Evolutionary conservation across 2,113 vertebrate species (phyloP).

Genomic region (Nyctibius bracteatus): DNA sequence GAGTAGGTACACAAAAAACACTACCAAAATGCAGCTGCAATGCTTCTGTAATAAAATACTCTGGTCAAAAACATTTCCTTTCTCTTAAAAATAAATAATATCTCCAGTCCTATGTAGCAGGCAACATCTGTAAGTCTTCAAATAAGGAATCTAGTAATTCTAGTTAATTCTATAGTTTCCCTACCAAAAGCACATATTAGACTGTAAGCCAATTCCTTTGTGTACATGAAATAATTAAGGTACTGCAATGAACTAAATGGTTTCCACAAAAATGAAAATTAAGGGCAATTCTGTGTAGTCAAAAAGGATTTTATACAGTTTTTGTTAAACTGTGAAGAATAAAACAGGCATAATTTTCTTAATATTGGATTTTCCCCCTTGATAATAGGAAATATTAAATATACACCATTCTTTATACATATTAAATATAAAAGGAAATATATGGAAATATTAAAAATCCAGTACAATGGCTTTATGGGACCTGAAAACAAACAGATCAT

Average conservation of each 20-base stretch:
- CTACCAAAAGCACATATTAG: not conserved
- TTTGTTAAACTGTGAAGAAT: not conserved
- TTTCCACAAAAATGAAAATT: not conserved
- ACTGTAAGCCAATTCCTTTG: slow-evolving; percentile 2
- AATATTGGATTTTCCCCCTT: not conserved
- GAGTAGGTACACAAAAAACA: not conserved
- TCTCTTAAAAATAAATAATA: not conserved
- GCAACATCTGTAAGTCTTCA: slow-evolving; percentile 16
- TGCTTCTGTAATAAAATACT: not conserved
- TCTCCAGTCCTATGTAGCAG: not conserved
- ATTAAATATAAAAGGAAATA: not conserved
- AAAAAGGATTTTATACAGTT: not conserved
- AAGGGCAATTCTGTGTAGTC: not conserved
- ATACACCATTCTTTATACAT: not conserved
- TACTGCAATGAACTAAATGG: not conserved
- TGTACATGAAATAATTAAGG: not conserved
- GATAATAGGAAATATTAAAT: not conserved
- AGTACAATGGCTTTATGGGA: not conserved
- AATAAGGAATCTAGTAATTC: not conserved
- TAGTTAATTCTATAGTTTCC: not conserved
- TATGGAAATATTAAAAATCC: not conserved
- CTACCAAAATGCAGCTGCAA: not conserved
- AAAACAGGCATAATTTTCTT: not conserved
- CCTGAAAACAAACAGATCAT: not conserved
- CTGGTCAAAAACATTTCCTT: not conserved